phyloP scores from a whole-genome alignment of 2,888 invertebrate species.

The Tiliacea aurago region DNA sequence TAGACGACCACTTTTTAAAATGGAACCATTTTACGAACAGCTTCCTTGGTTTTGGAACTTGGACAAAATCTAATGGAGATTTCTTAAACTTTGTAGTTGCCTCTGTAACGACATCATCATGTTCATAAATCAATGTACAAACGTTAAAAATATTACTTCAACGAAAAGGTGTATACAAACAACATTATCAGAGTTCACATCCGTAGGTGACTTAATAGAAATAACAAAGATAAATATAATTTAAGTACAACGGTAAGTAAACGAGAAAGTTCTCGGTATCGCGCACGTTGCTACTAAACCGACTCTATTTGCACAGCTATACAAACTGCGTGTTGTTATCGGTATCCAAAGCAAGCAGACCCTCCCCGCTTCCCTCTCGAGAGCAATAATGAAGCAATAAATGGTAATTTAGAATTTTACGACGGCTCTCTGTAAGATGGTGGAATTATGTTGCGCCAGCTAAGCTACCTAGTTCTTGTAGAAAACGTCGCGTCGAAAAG shows the following conservation, averaged over 20 bases:
- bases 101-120: conserved; percentile 16
- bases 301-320: conserved; percentile 87
- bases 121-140: conserved; percentile 45
- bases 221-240: conserved; percentile 82
- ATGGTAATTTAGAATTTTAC: conserved; percentile 67
- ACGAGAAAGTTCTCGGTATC: conserved; percentile 86
- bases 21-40: conserved; percentile 3
- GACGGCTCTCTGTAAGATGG: conserved; percentile 74
- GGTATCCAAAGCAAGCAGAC: conserved; percentile 71
- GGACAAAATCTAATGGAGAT: background rate
- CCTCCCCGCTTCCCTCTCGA: conserved; percentile 52
- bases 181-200: conserved; percentile 72
- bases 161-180: conserved; percentile 62
- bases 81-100: conserved; percentile 8
- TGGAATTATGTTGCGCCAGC: conserved; percentile 75
- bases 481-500: conserved; percentile 73
- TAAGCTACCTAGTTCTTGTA: conserved; percentile 77
- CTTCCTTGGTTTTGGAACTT: background rate
- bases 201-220: conserved; percentile 74
- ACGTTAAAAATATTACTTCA: conserved; percentile 48
- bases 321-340: conserved; percentile 86
- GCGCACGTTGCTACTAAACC: conserved; percentile 84
- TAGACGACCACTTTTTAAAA: background rate
- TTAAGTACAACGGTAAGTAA: conserved; percentile 78
- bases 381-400: conserved; percentile 61